phyloP scores from a whole-genome alignment of 2,888 invertebrate genomes.

The Strigamia maritima region DNA sequence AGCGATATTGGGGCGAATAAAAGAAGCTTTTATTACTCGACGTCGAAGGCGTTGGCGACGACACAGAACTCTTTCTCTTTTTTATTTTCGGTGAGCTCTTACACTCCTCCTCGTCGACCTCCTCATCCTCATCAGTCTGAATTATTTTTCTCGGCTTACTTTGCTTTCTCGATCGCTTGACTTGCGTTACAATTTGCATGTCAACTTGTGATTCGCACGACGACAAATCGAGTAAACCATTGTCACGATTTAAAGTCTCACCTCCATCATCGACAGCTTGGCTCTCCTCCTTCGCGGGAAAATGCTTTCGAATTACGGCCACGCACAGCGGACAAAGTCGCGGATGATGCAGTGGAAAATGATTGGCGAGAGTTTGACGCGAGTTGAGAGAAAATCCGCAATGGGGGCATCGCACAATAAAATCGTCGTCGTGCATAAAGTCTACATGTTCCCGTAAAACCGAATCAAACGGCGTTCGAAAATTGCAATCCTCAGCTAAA shows the following conservation, averaged over 20 bases:
- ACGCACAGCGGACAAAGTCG: constrained; percentile 44
- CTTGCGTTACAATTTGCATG: constrained; percentile 36
- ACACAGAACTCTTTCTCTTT: neutral
- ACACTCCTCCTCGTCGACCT: neutral
- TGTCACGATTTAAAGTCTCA: neutral
- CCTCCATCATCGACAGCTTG: neutral
- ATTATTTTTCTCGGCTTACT: constrained; percentile 41
- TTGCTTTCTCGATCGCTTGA: constrained; percentile 41
- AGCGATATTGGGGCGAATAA: constrained; percentile 10
- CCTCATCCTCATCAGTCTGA: constrained; percentile 30
- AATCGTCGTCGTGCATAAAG: constrained; percentile 44
- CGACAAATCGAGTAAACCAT: neutral
- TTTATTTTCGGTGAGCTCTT: neutral
- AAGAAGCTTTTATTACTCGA: neutral
- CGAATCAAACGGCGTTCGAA: constrained; percentile 47
- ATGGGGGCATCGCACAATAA: constrained; percentile 47
- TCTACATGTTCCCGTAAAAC: constrained; percentile 48
- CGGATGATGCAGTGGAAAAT: constrained; percentile 45
- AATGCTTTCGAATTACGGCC: constrained; percentile 40
- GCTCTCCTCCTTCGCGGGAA: constrained; percentile 21
- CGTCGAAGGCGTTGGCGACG: neutral
- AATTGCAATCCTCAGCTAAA: constrained; percentile 48
- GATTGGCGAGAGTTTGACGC: constrained; percentile 43
- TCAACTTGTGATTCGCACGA: constrained; percentile 11
- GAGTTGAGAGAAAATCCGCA: constrained; percentile 46